Evolutionary conservation across 2,888 invertebrate genomes (phyloP).

Genomic region (Eupithecia insigniata): DNA sequence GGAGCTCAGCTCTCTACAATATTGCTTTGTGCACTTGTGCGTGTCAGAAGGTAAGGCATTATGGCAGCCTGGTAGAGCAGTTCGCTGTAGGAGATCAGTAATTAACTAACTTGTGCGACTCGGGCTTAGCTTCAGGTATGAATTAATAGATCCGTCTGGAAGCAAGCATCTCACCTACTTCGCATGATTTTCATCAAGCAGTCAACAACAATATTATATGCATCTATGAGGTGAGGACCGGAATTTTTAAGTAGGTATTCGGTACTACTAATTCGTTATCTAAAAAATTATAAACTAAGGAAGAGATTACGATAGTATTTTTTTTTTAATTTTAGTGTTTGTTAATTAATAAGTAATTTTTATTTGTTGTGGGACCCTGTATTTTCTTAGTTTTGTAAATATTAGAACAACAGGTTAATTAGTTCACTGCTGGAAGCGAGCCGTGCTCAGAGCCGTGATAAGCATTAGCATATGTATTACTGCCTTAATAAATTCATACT

Average conservation of each 20-base stretch:
- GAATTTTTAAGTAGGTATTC: too few relatives aligned
- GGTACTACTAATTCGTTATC: too few relatives aligned
- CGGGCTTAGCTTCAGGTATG: not conserved
- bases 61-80: too few relatives aligned
- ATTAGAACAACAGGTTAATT: not conserved
- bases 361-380: not conserved
- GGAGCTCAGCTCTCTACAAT: too few relatives aligned
- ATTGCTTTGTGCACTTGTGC: too few relatives aligned
- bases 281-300: too few relatives aligned
- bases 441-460: not conserved
- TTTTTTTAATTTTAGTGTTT: not conserved
- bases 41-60: too few relatives aligned
- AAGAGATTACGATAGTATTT: too few relatives aligned
- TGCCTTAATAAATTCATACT: conserved; percentile 44
- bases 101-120: not conserved
- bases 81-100: too few relatives aligned
- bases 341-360: too few relatives aligned
- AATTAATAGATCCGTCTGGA: not conserved
- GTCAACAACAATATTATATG: too few relatives aligned
- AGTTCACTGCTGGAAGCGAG: not conserved
- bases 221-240: too few relatives aligned
- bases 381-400: not conserved
- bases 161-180: not conserved
- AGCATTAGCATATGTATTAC: conserved; percentile 42
- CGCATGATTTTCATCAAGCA: not conserved